phyloP scores from a whole-genome alignment of 2,113 vertebrate species.

The Sinocyclocheilus rhinocerous region DNA sequence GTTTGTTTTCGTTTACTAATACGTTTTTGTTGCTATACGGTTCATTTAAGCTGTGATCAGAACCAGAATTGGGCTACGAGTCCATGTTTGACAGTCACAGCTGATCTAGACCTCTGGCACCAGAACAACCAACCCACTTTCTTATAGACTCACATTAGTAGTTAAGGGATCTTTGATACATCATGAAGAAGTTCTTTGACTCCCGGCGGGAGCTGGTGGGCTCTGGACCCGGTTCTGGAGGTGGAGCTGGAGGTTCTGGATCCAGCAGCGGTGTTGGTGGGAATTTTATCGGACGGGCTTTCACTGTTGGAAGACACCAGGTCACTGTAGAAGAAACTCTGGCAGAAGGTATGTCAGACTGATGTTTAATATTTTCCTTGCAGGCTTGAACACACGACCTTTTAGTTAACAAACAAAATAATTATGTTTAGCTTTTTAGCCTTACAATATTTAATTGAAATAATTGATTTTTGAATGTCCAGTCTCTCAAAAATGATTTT shows the following conservation, averaged over 20 bases:
- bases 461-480: too few relatives aligned
- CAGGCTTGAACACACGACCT: too few relatives aligned
- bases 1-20: too few relatives aligned
- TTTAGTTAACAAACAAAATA: too few relatives aligned
- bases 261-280: constrained; percentile 84
- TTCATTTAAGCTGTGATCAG: not conserved
- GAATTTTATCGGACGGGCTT: constrained; percentile 91
- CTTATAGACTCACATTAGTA: not conserved
- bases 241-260: constrained; percentile 80
- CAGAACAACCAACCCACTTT: constrained; percentile 3
- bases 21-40: not conserved
- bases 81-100: not conserved
- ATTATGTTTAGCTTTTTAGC: too few relatives aligned
- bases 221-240: constrained; percentile 90
- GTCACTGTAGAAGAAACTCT: constrained; percentile 97
- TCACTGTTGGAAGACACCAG: constrained; percentile 90
- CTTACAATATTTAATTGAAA: too few relatives aligned
- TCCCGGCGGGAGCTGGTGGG: constrained; percentile 91
- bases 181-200: constrained; percentile 99
- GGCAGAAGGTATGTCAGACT: constrained; percentile 87
- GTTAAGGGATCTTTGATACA: not conserved
- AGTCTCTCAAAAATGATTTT: too few relatives aligned
- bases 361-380: too few relatives aligned
- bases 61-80: not conserved
- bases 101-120: constrained; percentile 21